phyloP scores from a whole-genome alignment of 2,113 vertebrate genomes.

The Ia io region DNA sequence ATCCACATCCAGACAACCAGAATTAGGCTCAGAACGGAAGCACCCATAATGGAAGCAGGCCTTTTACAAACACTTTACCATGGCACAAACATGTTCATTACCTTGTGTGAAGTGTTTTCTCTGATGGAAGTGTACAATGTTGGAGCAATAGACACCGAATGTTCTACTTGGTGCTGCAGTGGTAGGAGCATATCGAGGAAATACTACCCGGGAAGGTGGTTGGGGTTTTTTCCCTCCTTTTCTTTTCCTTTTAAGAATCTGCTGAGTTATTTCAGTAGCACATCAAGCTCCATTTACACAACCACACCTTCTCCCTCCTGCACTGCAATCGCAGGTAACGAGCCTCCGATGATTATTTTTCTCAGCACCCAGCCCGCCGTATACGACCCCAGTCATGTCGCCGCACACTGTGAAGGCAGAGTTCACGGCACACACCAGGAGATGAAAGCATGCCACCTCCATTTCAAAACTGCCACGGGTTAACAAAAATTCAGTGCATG shows the following conservation, averaged over 20 bases:
- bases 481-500: not conserved
- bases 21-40: slow-evolving; percentile 26
- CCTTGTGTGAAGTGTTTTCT: not conserved
- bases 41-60: not conserved
- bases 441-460: not conserved
- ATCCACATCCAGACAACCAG: not conserved
- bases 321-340: not conserved
- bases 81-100: not conserved
- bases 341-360: not conserved
- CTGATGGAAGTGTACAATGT: not conserved
- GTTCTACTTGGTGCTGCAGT: not conserved
- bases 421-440: not conserved
- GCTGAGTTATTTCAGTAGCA: slow-evolving; percentile 39
- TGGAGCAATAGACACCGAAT: not conserved
- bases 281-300: slow-evolving; percentile 15
- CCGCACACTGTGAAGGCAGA: not conserved
- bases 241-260: not conserved
- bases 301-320: not conserved
- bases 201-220: not conserved
- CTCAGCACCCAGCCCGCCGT: not conserved
- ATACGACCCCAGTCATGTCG: not conserved
- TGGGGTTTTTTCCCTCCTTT: too few species aligned
- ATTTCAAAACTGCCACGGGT: not conserved
- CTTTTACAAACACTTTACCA: slow-evolving; percentile 3
- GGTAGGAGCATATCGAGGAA: not conserved